These are phyloP conservation scores for Hartigia nigra DNA, from an alignment of 2,888 invertebrate genomes.

Conservation along the genomic window DNA sequence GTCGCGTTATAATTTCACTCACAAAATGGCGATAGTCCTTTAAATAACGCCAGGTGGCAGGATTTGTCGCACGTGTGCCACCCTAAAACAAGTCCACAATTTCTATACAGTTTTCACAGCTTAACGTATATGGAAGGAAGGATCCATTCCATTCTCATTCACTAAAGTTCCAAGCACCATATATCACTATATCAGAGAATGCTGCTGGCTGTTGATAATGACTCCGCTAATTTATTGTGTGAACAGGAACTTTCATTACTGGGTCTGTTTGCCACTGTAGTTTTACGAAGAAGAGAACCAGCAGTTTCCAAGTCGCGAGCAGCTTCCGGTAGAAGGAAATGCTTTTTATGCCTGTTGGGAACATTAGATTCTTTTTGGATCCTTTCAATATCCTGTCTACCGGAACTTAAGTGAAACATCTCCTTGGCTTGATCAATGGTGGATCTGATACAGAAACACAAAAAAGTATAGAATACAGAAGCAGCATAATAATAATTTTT, in stretches of 20 bases:
- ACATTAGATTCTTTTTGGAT: neutral
- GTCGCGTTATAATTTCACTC: neutral
- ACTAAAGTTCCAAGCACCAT: neutral
- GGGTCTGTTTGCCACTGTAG: conserved; percentile 24
- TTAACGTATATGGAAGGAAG: neutral
- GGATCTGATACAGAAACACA: conserved; percentile 29
- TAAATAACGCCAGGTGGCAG: neutral
- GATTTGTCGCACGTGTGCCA: neutral
- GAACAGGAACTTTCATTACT: conserved; percentile 39
- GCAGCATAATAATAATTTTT: neutral
- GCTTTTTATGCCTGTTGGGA: neutral
- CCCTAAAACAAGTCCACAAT: neutral
- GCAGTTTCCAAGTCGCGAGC: neutral
- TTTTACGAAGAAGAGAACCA: neutral
- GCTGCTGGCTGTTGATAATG: conserved; percentile 41
- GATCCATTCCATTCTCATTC: neutral
- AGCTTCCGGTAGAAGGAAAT: neutral
- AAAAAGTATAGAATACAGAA: neutral
- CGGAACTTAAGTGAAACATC: conserved; percentile 28
- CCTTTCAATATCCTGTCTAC: neutral
- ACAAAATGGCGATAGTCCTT: neutral
- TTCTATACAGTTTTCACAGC: neutral
- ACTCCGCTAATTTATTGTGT: conserved; percentile 29
- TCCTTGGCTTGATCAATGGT: conserved; percentile 45
- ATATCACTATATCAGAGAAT: conserved; percentile 15